Conservation (phyloP, 2,113 vertebrate genomes). For the Pycnonotus jocosus region DNA sequence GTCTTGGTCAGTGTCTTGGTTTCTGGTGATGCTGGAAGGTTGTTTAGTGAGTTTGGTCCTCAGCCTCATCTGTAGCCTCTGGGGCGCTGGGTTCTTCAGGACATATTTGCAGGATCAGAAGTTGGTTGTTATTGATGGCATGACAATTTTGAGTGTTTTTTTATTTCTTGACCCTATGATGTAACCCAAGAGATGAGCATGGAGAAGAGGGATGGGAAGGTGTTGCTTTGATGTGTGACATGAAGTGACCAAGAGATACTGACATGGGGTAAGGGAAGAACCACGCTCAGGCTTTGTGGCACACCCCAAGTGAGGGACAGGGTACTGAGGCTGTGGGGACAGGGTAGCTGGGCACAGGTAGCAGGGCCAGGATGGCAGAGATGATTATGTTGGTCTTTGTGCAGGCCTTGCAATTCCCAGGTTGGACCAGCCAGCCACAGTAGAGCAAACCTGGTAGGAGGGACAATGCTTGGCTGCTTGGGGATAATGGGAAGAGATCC, state of each 20-base stretch:
- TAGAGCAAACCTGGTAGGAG: background rate
- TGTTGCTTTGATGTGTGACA: background rate
- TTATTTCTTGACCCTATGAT: background rate
- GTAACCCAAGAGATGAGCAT: rapidly evolving
- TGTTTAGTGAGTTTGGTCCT: background rate
- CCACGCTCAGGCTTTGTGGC: background rate
- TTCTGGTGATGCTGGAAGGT: background rate
- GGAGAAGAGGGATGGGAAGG: background rate
- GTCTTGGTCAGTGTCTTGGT: background rate
- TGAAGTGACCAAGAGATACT: rapidly evolving
- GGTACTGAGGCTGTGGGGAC: too few species aligned
- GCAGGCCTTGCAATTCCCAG: background rate
- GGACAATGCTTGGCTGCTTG: rapidly evolving
- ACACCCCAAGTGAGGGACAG: background rate
- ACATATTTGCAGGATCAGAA: background rate
- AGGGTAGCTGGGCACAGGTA: background rate
- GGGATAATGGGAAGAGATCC: rapidly evolving
- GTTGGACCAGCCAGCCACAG: background rate
- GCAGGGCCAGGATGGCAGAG: background rate
- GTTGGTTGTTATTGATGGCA: rapidly evolving
- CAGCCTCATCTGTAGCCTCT: rapidly evolving
- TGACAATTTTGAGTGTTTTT: background rate
- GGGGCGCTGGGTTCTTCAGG: rapidly evolving
- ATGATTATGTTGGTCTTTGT: rapidly evolving
- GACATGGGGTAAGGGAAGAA: rapidly evolving